A percentile compares a stretch with the other conserved stretches of the same genome.
Conservation (phyloP, 2,113 vertebrate genomes). For the Typhlomys cinereus region DNA sequence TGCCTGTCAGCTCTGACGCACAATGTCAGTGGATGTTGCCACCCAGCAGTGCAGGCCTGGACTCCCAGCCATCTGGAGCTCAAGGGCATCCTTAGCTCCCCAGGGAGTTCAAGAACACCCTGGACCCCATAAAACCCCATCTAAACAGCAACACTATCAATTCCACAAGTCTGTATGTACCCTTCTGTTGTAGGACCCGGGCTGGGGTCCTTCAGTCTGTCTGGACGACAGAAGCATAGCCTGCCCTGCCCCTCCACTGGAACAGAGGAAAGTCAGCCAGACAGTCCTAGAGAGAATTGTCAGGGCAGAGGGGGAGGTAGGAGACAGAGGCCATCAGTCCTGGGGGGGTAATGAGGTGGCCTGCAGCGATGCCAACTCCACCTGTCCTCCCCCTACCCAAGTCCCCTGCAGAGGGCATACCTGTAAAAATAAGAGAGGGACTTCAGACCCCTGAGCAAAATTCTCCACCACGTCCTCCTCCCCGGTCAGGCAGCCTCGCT, state of each 20-base stretch:
- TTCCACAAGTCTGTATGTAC: background rate
- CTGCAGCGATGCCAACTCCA: background rate
- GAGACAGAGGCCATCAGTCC: too few species aligned
- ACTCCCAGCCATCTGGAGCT: background rate
- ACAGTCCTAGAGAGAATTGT: background rate
- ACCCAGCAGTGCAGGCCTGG: background rate
- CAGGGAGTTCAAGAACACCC: background rate
- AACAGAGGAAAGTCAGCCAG: background rate
- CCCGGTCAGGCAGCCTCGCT: too few species aligned
- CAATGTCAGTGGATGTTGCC: background rate
- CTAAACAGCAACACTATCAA: background rate
- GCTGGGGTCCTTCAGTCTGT: background rate
- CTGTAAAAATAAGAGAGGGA: background rate
- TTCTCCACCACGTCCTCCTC: background rate
- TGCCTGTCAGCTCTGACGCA: background rate
- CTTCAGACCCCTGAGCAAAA: background rate
- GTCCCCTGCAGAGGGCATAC: too few species aligned
- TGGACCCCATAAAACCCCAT: background rate
- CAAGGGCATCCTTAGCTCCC: too few species aligned
- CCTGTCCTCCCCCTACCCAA: background rate
- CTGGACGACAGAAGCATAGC: background rate
- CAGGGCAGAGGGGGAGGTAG: background rate
- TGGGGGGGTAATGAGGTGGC: background rate
- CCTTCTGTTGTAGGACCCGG: background rate
- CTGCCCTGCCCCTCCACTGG: too few species aligned